phyloP scores from a whole-genome alignment of 2,888 invertebrate genomes.

The Mamestra brassicae region DNA sequence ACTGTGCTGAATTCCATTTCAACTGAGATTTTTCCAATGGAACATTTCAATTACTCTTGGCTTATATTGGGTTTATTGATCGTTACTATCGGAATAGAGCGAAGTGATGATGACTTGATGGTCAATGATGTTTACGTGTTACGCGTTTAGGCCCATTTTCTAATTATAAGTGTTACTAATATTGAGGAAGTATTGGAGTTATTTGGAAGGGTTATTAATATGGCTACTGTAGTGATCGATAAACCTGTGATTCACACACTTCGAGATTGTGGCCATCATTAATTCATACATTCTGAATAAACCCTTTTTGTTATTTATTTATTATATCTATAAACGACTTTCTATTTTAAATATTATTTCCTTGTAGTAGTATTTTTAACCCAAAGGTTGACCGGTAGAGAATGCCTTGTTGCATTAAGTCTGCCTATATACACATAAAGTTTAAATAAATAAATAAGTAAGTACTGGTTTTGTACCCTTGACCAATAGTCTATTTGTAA shows the following conservation, averaged over 20 bases:
- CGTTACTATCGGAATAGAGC: not conserved
- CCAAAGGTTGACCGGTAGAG: too few relatives aligned
- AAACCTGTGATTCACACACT: not conserved
- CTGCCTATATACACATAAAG: too few relatives aligned
- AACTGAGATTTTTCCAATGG: slow-evolving; percentile 14
- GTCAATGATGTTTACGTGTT: slow-evolving; percentile 29
- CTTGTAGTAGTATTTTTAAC: too few relatives aligned
- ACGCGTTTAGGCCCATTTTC: slow-evolving; percentile 16
- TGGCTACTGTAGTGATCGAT: not conserved
- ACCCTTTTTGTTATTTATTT: too few relatives aligned
- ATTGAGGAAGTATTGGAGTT: not conserved
- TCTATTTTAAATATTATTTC: too few relatives aligned
- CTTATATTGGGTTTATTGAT: slow-evolving; percentile 27
- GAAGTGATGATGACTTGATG: slow-evolving; percentile 32
- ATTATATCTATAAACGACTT: too few relatives aligned
- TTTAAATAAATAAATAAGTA: not conserved
- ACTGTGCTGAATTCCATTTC: slow-evolving; percentile 19
- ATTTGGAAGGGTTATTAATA: slow-evolving; percentile 21
- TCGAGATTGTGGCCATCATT: not conserved
- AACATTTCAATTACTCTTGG: slow-evolving; percentile 23
- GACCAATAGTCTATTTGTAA: not conserved
- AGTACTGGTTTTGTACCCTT: not conserved
- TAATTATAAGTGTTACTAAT: slow-evolving; percentile 22
- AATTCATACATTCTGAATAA: too few relatives aligned
- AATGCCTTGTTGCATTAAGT: too few relatives aligned